A percentile compares a stretch with the other conserved stretches of the same genome.
Evolutionary conservation across 2,888 invertebrate species (phyloP).

Genomic region (Polyommatus icarus): DNA sequence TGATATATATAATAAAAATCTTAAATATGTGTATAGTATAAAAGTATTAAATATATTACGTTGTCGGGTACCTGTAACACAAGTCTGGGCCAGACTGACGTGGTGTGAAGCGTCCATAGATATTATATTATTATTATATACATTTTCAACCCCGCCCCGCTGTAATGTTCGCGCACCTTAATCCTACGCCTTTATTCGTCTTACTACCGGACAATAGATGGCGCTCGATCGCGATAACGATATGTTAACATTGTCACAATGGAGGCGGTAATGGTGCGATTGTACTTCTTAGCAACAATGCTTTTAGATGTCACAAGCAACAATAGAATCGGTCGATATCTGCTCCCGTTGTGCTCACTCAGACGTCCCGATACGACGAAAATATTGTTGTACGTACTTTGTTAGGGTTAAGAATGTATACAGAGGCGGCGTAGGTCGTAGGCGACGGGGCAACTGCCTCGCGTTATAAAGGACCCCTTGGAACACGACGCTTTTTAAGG

Average conservation of each 20-base stretch:
- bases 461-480: too few relatives aligned
- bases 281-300: conserved; percentile 74
- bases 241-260: conserved; percentile 80
- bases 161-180: neutral
- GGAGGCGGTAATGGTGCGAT: conserved; percentile 76
- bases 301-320: conserved; percentile 75
- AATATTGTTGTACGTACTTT: conserved; percentile 46
- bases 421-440: too few relatives aligned
- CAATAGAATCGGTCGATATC: conserved; percentile 73
- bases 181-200: conserved; percentile 18
- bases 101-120: too few relatives aligned
- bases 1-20: too few relatives aligned
- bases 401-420: neutral
- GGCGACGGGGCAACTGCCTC: too few relatives aligned
- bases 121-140: too few relatives aligned
- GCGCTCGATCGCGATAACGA: conserved; percentile 79
- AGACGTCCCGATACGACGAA: conserved; percentile 62
- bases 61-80: too few relatives aligned
- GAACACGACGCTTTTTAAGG: too few relatives aligned
- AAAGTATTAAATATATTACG: too few relatives aligned
- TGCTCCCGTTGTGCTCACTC: conserved; percentile 67
- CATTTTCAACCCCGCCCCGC: too few relatives aligned
- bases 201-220: conserved; percentile 74
- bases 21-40: too few relatives aligned
- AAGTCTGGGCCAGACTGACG: too few relatives aligned